These are phyloP conservation scores for Syndactyla subalaris DNA, from an alignment of 2,797 vertebrate species.

Conservation along the genomic window DNA sequence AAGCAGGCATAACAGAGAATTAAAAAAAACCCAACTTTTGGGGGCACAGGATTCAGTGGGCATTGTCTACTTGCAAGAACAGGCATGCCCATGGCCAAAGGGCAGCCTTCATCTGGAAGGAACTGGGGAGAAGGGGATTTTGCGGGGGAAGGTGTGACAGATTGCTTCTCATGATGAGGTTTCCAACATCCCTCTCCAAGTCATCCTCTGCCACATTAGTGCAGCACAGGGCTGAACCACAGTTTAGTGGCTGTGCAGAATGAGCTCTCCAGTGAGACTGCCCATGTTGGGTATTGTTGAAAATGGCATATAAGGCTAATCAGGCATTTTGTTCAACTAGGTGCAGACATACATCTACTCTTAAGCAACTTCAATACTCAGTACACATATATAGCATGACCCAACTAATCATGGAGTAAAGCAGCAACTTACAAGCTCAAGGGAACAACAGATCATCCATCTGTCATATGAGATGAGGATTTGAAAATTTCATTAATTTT, in stretches of 20 bases:
- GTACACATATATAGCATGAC: not conserved
- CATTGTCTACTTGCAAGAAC: not conserved
- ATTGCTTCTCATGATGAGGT: not conserved
- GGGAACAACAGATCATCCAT: not conserved
- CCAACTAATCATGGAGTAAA: not conserved
- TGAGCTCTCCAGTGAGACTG: fast-evolving
- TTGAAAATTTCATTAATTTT: constrained; percentile 34
- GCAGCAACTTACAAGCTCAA: not conserved
- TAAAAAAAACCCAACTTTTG: not conserved
- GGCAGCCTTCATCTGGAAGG: not conserved
- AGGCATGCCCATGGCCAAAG: not conserved
- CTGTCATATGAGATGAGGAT: not conserved
- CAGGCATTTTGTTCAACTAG: not conserved
- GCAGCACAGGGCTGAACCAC: not conserved
- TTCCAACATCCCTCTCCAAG: not conserved
- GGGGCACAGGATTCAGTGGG: not conserved
- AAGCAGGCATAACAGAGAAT: not conserved
- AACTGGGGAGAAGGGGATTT: not conserved
- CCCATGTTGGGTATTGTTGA: not conserved
- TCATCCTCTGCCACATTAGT: not conserved
- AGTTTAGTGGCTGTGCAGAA: not conserved
- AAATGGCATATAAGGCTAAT: not conserved
- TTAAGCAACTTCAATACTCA: not conserved
- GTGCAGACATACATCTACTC: not conserved
- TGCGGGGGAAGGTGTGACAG: not conserved